Evolutionary conservation across 2,797 vertebrate species (phyloP).

Genomic region (Halcyon leucocephala): DNA sequence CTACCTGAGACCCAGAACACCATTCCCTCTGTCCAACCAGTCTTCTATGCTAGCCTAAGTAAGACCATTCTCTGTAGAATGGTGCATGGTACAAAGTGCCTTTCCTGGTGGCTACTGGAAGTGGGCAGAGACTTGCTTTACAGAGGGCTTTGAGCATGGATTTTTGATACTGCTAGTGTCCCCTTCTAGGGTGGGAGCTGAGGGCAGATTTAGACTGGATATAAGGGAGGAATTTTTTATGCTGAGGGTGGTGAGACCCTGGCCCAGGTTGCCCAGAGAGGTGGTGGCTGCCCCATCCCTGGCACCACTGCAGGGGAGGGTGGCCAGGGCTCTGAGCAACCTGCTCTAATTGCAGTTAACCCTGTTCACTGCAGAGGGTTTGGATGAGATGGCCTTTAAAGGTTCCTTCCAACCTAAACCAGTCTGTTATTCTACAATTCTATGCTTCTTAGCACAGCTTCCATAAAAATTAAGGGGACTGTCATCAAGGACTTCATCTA

Average conservation of each 20-base stretch:
- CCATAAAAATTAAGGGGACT: not conserved
- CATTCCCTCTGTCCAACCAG: accelerated
- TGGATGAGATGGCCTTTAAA: not conserved
- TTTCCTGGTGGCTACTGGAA: not conserved
- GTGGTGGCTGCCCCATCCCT: not conserved
- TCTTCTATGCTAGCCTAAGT: not conserved
- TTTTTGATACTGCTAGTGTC: not conserved
- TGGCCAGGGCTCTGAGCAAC: not conserved
- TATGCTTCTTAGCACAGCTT: not conserved
- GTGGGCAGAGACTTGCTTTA: not conserved
- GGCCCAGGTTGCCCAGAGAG: not conserved
- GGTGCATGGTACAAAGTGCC: not conserved
- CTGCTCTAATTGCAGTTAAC: not conserved
- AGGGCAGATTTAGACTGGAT: not conserved
- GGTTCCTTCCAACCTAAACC: not conserved
- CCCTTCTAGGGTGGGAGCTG: not conserved
- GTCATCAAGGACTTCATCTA: not conserved
- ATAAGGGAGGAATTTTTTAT: not conserved
- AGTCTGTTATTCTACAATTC: not conserved
- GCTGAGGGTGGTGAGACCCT: not conserved
- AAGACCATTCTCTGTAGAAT: not conserved
- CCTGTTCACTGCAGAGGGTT: not conserved
- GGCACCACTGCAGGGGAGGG: not conserved
- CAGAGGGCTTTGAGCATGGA: not conserved
- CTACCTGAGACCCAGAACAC: not conserved